phyloP scores from a whole-genome alignment of 2,888 invertebrate genomes.

The Bellardia pandia region DNA sequence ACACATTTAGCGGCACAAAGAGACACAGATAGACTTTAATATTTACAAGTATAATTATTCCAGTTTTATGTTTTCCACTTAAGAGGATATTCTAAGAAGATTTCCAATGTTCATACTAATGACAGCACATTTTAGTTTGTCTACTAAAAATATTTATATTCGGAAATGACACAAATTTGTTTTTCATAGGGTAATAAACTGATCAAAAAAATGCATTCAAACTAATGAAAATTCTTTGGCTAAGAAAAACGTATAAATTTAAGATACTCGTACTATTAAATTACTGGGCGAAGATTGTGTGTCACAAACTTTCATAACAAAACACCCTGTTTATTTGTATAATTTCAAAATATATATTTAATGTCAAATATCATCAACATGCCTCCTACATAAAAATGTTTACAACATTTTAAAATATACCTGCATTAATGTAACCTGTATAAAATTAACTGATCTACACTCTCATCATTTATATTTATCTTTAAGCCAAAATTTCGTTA shows the following conservation, averaged over 20 bases:
- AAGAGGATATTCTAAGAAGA: neutral
- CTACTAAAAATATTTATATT: neutral
- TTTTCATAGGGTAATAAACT: no score
- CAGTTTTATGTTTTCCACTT: neutral
- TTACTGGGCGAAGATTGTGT: no score
- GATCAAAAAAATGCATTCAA: no score
- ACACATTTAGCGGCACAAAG: neutral
- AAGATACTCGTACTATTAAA: no score
- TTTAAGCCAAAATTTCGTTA: neutral
- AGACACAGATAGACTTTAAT: neutral
- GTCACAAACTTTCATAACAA: neutral
- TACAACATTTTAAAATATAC: neutral
- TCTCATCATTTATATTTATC: neutral
- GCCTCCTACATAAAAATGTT: neutral
- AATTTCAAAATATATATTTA: neutral
- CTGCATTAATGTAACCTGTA: neutral
- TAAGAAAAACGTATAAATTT: no score
- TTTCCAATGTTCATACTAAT: slow-evolving; percentile 2
- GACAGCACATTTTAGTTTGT: neutral
- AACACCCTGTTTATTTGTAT: neutral
- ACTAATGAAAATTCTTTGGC: no score
- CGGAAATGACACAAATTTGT: neutral
- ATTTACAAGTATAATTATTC: slow-evolving; percentile 16
- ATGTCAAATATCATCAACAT: slow-evolving; percentile 6
- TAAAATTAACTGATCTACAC: slow-evolving; percentile 3